Percentiles rank a stretch among this genome's conserved stretches.
Evolutionary conservation across 2,888 invertebrate species (phyloP).

Genomic region (Argyresthia goedartella): DNA sequence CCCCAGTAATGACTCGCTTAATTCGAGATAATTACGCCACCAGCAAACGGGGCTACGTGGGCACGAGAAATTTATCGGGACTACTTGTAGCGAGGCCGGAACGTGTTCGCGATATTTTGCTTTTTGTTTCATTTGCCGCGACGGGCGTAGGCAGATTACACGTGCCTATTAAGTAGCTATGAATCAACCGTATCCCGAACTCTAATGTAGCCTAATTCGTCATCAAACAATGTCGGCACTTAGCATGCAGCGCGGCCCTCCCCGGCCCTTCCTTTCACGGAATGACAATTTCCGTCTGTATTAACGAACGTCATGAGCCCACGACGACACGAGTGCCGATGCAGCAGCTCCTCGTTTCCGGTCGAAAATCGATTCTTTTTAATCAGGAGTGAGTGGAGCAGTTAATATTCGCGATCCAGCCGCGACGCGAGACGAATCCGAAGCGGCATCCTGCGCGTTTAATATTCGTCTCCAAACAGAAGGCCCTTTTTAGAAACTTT

Average conservation of each 20-base stretch:
- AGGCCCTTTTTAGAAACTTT: conserved; percentile 39
- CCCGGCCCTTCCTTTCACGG: conserved; percentile 55
- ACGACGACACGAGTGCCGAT: background rate
- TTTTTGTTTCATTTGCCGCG: conserved; percentile 26
- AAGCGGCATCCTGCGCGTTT: conserved; percentile 40
- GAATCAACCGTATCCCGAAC: conserved; percentile 41
- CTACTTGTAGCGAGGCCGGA: conserved; percentile 25
- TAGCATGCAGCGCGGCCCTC: conserved; percentile 45
- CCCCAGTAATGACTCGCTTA: conserved; percentile 57
- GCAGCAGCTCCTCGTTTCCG: conserved; percentile 42
- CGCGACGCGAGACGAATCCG: conserved; percentile 32
- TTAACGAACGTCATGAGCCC: conserved; percentile 50
- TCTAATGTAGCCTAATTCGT: conserved; percentile 44
- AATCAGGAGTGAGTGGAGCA: conserved; percentile 52
- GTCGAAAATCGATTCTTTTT: conserved; percentile 56
- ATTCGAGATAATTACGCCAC: conserved; percentile 60
- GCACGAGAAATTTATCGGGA: conserved; percentile 43
- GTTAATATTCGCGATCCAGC: conserved; percentile 43
- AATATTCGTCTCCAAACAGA: conserved; percentile 49
- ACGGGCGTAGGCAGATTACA: conserved; percentile 35
- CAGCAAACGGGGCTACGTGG: conserved; percentile 39
- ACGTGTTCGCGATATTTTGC: conserved; percentile 18
- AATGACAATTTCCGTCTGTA: conserved; percentile 56
- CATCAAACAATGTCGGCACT: conserved; percentile 44
- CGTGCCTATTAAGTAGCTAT: conserved; percentile 32